Base-by-base conservation (phyloP, 1,140 invertebrate species). In the Meteorus sp. region DNA sequence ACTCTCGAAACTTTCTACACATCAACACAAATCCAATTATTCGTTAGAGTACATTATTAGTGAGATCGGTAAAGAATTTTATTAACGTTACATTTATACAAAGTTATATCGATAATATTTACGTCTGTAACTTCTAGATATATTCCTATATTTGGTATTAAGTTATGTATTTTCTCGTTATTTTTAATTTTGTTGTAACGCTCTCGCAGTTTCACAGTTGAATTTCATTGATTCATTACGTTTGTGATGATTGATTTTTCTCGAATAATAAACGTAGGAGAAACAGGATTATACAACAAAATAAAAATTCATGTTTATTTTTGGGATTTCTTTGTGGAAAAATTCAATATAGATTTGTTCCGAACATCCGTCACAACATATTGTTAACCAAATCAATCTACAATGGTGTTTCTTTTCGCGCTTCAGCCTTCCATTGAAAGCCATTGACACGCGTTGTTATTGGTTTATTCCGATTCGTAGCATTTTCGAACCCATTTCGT, bases 401-500 rank as follows among this genome's bases (percentile, higher is more conserved):
- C 70, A 79, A 78, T 33, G 78, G 77, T 41, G 78, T 80, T 66
- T 80, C 78, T 60, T 79, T 80, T 64, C 78, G 74, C 22, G 78
- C 67, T 63, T 79, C 77, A 13, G 78, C 73, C 58, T 79, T 79
- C 78, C 78, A 80, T 57, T 80, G 78, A 60, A 80, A 80, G 73
- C 78, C 78, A 69, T 80, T 80, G 54, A 79, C 78, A n/a, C 75
- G 70, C 15, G 77, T 78, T 9, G 78, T 80, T 41, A 80, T 75
- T 53, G 78, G 75, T 56, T 80, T 80, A 63, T 80, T 79, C 62
- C 78, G 72, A 69, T 80, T 80, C 53, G 78, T 80, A 41, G 78
- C 78, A 71, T 80, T 80, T 67, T 89, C 86, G 64, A 89, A 81
- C 63, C 87, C 87, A 73, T 86, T 88, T 68, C 85, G 85, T 63